Evolutionary conservation across 2,888 invertebrate genomes (phyloP), one percentile per base, ranked within the genome.

Genomic region (Rhagophthalmus giganteus): DNA sequence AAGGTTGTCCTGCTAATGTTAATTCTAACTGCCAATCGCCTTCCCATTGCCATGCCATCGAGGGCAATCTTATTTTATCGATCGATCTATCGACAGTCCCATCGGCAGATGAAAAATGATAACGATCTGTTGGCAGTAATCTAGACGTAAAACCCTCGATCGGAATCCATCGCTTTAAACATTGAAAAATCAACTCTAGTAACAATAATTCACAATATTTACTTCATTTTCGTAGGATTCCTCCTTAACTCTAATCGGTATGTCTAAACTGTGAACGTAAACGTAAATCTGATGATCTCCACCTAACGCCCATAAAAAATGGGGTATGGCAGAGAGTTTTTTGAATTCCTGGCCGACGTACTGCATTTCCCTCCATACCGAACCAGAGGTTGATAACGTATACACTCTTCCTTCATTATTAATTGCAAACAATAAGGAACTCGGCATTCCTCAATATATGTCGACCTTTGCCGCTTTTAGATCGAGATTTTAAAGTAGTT

Each of bases 1-100:
- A 76, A 2, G 91, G 88, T 66, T 93, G 89, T 1, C 94, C 94
- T 71, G 91, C 88, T 61, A 90, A 77, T 2, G 88, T 87, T 11
- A 90, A 80, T 69, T 93, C 92, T 45, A 92, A 78, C 63, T 88
- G 86, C 94, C 95, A 95, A 60, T 93, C 92, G 2, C 90, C 90
- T 77, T 96, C 95, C 95, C 95, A 96, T 67, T 92, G 89, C 95
- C 95, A 96, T 9, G 93, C 92, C 85, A 92, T 88, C 0, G 94
- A 94, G 3, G 95, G 95, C 33, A 95, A 75, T 55, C 89, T 79
- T 52, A 95, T 90, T 71, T 85, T 85, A 64, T 90, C 87, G 58
- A 90, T 86, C 20, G 86, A 83, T 49, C 91, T 80, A 64, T 90
- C 88, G 24, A 83, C 79, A 5, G 83, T 82, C 3, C 95, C 95